Evolutionary conservation across 2,797 vertebrate genomes (phyloP).

Genomic region (Acrocephalus scirpaceus): DNA sequence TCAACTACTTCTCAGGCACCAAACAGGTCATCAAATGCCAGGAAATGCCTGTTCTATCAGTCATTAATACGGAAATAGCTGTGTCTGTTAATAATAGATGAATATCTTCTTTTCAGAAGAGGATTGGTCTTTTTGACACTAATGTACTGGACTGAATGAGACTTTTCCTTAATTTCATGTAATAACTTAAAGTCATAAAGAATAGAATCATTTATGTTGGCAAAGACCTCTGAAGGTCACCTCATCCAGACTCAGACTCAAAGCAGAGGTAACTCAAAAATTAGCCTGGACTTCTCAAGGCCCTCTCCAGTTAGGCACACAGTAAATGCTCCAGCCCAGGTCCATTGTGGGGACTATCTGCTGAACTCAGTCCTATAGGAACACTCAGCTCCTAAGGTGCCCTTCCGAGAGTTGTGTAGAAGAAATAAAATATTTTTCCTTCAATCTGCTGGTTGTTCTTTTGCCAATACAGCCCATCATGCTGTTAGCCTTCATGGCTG

Average conservation of each 20-base stretch:
- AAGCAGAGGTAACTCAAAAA: background rate
- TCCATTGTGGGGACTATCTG: background rate
- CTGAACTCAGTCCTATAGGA: background rate
- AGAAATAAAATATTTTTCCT: background rate
- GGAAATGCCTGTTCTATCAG: background rate
- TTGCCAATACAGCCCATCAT: background rate
- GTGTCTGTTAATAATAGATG: slow-evolving; percentile 46
- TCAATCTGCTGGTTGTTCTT: background rate
- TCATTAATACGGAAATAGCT: slow-evolving; percentile 39
- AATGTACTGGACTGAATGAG: background rate
- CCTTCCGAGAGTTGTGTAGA: background rate
- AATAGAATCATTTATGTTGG: background rate
- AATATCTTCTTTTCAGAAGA: background rate
- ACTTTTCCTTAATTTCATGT: slow-evolving; percentile 1
- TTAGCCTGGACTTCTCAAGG: background rate
- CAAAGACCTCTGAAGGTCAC: background rate
- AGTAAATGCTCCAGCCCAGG: background rate
- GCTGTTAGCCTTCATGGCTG: background rate
- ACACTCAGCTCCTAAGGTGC: background rate
- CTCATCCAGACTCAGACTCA: background rate
- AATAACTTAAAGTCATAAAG: background rate
- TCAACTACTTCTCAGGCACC: slow-evolving; percentile 7
- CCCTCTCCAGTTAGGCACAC: background rate
- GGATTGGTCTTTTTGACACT: slow-evolving; percentile 2
- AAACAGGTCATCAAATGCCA: slow-evolving; percentile 26